Evolutionary conservation across 2,797 vertebrate genomes (phyloP).

Genomic region (Ctenopoma multispine): DNA sequence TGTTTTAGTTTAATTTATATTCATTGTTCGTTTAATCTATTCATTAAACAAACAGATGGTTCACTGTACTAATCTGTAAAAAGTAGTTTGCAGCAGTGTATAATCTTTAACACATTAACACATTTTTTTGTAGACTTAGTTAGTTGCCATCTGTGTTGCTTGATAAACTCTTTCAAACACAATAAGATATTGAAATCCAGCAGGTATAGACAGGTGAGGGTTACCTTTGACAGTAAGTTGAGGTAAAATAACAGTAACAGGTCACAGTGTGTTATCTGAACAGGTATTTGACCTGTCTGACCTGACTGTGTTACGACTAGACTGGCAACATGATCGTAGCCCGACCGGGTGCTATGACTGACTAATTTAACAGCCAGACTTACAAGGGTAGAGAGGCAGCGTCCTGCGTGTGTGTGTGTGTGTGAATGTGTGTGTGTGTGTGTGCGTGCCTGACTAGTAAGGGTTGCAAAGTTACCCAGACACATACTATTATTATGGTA

Average conservation of each 20-base stretch:
- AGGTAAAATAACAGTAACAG: constrained; percentile 63
- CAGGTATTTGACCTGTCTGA: constrained; percentile 78
- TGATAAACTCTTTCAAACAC: not conserved
- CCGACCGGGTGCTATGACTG: constrained; percentile 53
- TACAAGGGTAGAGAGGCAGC: constrained; percentile 48
- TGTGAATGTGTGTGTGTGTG: constrained; percentile 17
- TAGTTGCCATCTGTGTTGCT: not conserved
- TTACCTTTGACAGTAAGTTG: constrained; percentile 45
- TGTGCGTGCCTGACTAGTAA: not conserved
- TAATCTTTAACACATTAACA: not conserved
- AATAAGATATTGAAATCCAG: constrained; percentile 9
- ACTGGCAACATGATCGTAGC: constrained; percentile 72
- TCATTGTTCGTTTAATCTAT: too few species aligned
- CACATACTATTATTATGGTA: too few species aligned
- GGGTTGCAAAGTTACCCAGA: constrained; percentile 17
- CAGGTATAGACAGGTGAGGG: constrained; percentile 23
- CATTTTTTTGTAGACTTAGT: not conserved
- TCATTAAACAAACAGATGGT: too few species aligned
- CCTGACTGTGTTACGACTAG: constrained; percentile 66
- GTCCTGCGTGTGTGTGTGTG: constrained; percentile 34
- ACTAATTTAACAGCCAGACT: constrained; percentile 78
- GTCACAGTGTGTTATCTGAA: constrained; percentile 70
- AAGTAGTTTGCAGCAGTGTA: not conserved
- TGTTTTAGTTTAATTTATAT: not conserved
- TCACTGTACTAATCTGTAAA: too few species aligned